Percentiles rank a stretch among this genome's conserved stretches.
These are phyloP conservation scores for Pyrrhosoma nymphula DNA, from an alignment of 2,888 invertebrate species.

Conservation along the genomic window DNA sequence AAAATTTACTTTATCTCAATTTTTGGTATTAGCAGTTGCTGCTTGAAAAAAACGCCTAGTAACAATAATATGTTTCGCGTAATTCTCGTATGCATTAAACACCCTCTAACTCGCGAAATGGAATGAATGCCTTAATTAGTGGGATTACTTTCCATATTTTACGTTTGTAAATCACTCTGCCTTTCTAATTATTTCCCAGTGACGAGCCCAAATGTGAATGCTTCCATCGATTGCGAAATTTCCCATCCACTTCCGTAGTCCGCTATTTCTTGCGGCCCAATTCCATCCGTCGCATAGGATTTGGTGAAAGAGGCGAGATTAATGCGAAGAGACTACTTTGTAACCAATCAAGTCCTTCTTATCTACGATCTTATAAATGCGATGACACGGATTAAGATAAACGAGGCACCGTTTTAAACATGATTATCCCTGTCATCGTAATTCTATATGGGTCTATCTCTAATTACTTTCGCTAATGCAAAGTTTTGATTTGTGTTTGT, in stretches of 20 bases:
- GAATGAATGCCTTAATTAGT: constrained; percentile 39
- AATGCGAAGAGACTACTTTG: background rate
- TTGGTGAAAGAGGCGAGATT: background rate
- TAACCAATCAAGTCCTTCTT: background rate
- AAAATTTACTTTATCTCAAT: too few species aligned
- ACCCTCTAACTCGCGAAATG: background rate
- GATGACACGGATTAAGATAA: background rate
- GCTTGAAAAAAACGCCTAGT: background rate
- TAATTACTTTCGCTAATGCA: too few species aligned
- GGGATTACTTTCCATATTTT: constrained; percentile 42
- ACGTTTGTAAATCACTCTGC: background rate
- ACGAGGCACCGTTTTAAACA: background rate
- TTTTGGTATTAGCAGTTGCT: too few species aligned
- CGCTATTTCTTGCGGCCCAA: constrained; percentile 1
- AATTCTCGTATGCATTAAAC: background rate
- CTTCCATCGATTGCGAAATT: constrained; percentile 9
- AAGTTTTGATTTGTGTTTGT: too few species aligned
- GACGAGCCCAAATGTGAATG: background rate
- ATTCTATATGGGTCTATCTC: too few species aligned
- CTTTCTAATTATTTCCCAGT: constrained; percentile 2
- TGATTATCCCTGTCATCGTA: background rate
- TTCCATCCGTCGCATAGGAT: background rate
- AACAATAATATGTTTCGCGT: background rate
- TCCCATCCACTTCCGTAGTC: background rate
- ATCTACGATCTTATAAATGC: background rate